Evolutionary conservation across 2,888 invertebrate genomes (phyloP), one percentile per base, ranked within the genome.

Genomic region (Trachelus troglodyta): DNA sequence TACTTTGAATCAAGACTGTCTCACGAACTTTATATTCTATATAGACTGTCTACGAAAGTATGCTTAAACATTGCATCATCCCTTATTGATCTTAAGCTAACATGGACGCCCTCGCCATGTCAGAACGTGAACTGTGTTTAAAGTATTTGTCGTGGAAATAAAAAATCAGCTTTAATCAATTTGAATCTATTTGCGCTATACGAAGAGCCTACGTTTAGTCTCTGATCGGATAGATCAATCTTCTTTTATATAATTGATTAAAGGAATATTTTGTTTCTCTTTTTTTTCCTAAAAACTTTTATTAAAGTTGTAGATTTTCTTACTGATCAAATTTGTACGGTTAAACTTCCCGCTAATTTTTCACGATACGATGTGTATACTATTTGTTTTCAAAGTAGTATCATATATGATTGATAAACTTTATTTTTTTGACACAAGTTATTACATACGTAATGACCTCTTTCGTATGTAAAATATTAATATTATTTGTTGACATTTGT

Each of bases 31-130:
- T n/a, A 71, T 34, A 71, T 71, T 71, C 71, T 23, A 9, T 9
- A 34, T 15, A 34, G 71, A 71, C 11, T 9, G 71, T 74, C 74
- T 73, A 80, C 73, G 81, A 84, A 84, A 85, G 56, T 80, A 79
- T 76, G 77, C 73, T 75, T 75, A 76, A 82, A 82, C 77, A 69
- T 86, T 85, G 80, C 84, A 80, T 86, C 85, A 85, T 81, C 83
- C 85, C 81, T 76, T 84, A 86, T 85, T 80, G 85, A 85, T 84
- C 81, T 79, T 75, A 69, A 69, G 69, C 79, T 76, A 77, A 77
- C 81, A 78, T 69, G 76, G 37, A 73, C 73, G 77, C 33, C 34
- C 40, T 40, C 40, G 30, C 33, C 33, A 71, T 37, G 77, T 69
- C 37, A 75, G 74, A 74, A 77, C 56, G 30, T 15, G 75, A 81